A percentile compares a stretch with the other conserved stretches of the same genome.
Evolutionary conservation across 2,797 vertebrate species (phyloP).

Genomic region (Crotalus adamanteus): DNA sequence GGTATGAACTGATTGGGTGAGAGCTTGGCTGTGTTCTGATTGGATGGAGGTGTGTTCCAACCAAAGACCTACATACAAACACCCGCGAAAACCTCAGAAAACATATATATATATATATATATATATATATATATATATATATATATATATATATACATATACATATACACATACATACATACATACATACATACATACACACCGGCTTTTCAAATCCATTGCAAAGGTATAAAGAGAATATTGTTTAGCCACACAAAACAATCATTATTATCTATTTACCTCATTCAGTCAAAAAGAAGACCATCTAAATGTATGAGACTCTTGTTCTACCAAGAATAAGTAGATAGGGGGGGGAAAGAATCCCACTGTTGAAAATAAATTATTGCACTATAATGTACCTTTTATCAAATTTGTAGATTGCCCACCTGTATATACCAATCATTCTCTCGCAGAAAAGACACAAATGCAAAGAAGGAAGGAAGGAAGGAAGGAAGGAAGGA

Average conservation of each 20-base stretch:
- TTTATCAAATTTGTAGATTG: neutral
- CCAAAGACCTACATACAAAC: no score
- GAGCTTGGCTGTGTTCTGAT: no score
- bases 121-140: no score
- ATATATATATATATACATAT: no score
- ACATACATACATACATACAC: no score
- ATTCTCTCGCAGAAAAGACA: neutral
- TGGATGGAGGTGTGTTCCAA: no score
- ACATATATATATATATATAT: no score
- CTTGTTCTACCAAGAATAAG: neutral
- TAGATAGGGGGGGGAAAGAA: neutral
- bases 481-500: neutral
- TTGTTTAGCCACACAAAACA: neutral
- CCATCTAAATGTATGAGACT: neutral
- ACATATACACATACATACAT: no score
- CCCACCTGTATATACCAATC: neutral
- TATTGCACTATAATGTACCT: neutral
- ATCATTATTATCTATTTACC: neutral
- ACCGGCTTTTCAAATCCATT: conserved; percentile 43
- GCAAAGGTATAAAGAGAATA: conserved; percentile 31
- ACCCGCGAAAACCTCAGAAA: no score
- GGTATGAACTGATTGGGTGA: no score
- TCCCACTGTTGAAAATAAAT: neutral
- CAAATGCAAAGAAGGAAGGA: neutral
- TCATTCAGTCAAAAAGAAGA: neutral